A percentile compares a stretch with the other conserved stretches of the same genome.
phyloP scores from a whole-genome alignment of 2,888 invertebrate genomes.

The Nipponacmea schrenckii region DNA sequence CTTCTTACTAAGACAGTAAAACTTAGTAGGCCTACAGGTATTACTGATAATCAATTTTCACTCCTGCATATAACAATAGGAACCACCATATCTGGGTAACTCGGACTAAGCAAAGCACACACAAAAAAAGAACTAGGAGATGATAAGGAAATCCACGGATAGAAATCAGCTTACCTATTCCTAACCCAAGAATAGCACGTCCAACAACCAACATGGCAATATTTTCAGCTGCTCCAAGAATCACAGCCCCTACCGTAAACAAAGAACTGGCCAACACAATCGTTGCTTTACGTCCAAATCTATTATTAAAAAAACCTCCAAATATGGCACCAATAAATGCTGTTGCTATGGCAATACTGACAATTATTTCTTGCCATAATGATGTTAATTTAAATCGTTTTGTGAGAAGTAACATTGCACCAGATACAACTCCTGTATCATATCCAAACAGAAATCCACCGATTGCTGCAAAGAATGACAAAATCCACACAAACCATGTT shows the following conservation, averaged over 20 bases:
- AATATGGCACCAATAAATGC: conserved; percentile 69
- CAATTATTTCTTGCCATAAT: conserved; percentile 70
- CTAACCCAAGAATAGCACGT: conserved; percentile 69
- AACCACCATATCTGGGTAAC: too few relatives aligned
- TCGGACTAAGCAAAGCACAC: too few relatives aligned
- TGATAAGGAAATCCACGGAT: too few relatives aligned
- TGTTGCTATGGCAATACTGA: conserved; percentile 69
- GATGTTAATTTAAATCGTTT: conserved; percentile 67
- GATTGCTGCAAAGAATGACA: conserved; percentile 62
- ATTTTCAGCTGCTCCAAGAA: conserved; percentile 67
- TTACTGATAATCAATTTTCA: too few relatives aligned
- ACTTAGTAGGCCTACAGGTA: too few relatives aligned
- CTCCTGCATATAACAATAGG: too few relatives aligned
- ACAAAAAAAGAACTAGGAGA: too few relatives aligned
- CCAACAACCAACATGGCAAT: conserved; percentile 67
- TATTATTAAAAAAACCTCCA: conserved; percentile 70
- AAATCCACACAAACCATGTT: conserved; percentile 43
- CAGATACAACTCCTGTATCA: conserved; percentile 73
- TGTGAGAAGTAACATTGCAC: conserved; percentile 69
- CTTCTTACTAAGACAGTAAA: too few relatives aligned
- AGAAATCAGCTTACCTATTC: conserved; percentile 66
- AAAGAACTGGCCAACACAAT: conserved; percentile 70
- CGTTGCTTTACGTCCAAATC: conserved; percentile 70
- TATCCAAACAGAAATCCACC: conserved; percentile 74
- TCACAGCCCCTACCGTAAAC: conserved; percentile 70